Conservation (phyloP, 2,113 vertebrate species). For the Tetrax tetrax region DNA sequence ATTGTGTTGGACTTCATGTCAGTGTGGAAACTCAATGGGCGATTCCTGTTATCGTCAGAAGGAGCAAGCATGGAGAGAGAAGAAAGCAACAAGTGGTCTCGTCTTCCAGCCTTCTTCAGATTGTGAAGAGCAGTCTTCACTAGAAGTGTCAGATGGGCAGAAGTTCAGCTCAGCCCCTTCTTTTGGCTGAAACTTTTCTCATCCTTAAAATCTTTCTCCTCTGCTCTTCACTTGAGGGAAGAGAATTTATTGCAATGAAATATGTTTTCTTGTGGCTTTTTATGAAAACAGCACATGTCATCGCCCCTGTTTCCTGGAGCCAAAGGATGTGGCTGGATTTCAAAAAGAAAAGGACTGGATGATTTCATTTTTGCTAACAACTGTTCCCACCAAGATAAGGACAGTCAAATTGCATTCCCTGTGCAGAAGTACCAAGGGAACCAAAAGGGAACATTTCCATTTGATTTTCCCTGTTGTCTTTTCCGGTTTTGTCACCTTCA, state of each 20-base stretch:
- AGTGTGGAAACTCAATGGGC: rapidly evolving
- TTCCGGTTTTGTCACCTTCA: not conserved
- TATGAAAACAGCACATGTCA: constrained; percentile 54
- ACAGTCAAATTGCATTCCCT: constrained; percentile 30
- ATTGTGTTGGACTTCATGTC: rapidly evolving
- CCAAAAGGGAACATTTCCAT: not conserved
- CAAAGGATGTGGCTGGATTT: constrained; percentile 65
- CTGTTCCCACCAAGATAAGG: constrained; percentile 66
- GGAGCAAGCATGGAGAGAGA: not conserved
- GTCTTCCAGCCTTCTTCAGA: not conserved
- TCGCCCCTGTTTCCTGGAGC: constrained; percentile 45
- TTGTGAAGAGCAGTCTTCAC: not conserved
- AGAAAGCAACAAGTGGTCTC: not conserved
- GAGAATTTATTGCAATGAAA: constrained; percentile 31
- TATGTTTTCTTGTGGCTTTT: constrained; percentile 55
- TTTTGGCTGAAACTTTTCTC: not conserved
- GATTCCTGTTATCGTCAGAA: not conserved
- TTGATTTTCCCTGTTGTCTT: not conserved
- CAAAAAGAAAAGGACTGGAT: constrained; percentile 57
- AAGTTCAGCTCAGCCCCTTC: not conserved
- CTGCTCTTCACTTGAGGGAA: not conserved
- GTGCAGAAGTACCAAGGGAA: constrained; percentile 23
- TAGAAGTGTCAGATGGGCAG: not conserved
- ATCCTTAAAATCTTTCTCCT: constrained; percentile 39
- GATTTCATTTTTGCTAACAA: constrained; percentile 64